Evolutionary conservation across 2,113 vertebrate species (phyloP), one percentile per base, ranked within the genome.

Genomic region (Xyliphius kryptos): DNA sequence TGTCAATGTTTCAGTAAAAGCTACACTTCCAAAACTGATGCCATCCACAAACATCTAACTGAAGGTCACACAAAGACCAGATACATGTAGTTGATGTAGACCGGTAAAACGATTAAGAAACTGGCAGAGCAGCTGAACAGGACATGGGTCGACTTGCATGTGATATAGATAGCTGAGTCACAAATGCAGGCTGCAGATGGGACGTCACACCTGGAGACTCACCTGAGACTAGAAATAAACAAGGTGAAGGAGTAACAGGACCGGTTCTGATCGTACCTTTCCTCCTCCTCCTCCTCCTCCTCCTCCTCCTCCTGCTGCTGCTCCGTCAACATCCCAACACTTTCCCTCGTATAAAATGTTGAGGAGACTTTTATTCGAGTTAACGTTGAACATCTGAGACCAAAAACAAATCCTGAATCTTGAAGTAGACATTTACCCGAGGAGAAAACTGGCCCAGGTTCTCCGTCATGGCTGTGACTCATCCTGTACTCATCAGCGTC

Each of bases 401-500:
- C 65, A 52, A n/a, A n/a, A n/a, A n/a, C n/a, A 67, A 71, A 79
- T 69, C 68, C 67, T 74, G 74, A 72, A n/a, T 69, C 76, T 79
- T 61, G 75, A 80, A 62, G 53, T 63, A 75, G 81, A 81, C 63
- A 67, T 84, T 71, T 75, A 52, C 74, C 10, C 15, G 20, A 49
- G 41, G 38, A 55, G 2, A 8, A 44, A 36, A 36, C 3, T 79
- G 74, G 69, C 82, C 78, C 79, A 80, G 81, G 79, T 83, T 49
- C 63, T 83, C 74, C 36, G 22, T 82, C 74, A 70, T 82, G 76
- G 87, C 85, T 89, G 87, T 89, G 86, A 87, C 80, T 85, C 89
- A 89, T 86, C 77, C 83, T 90, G 89, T 90, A 89, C 85, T 85
- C 87, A 83, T 87, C 90, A 81, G 90, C 87, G 76, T 77, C 83